A percentile compares a stretch with the other conserved stretches of the same genome.
These are phyloP conservation scores for Semnornis frantzii DNA, from an alignment of 2,113 vertebrate species.

Conservation along the genomic window DNA sequence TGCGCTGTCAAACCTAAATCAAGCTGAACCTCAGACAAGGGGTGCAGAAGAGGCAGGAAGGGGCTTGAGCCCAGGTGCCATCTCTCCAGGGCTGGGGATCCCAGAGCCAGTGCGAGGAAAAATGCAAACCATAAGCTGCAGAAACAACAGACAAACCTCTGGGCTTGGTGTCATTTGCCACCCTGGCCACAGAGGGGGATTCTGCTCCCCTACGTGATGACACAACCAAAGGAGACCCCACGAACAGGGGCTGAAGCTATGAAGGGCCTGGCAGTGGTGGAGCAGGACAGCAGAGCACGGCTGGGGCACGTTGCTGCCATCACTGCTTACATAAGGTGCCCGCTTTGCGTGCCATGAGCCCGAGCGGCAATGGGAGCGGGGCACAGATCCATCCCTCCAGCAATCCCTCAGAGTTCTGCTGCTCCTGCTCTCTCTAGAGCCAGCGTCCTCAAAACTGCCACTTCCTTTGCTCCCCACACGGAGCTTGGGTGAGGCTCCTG, in stretches of 20 bases:
- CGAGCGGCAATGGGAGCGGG: fast-evolving
- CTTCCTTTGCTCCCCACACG: background rate
- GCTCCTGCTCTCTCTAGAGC: background rate
- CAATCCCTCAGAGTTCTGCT: background rate
- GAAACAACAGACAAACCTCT: background rate
- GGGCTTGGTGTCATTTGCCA: fast-evolving
- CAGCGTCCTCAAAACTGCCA: background rate
- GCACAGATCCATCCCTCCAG: background rate
- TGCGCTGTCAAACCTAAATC: fast-evolving
- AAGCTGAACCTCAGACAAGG: background rate
- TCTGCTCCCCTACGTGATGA: fast-evolving
- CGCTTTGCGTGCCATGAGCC: background rate
- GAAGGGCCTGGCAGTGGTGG: background rate
- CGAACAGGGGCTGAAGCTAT: fast-evolving
- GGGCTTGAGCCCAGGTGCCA: background rate
- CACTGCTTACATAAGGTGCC: conserved; percentile 10
- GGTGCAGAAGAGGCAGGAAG: background rate
- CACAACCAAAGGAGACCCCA: background rate
- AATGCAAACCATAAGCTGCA: background rate
- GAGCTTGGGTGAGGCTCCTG: background rate
- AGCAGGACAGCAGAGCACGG: background rate
- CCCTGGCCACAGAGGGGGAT: too few species aligned
- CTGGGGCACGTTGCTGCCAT: background rate
- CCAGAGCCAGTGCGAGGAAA: fast-evolving
- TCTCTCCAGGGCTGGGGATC: background rate